Base-by-base conservation (phyloP, 1,140 invertebrate genomes). In the Oryzaephilus surinamensis region DNA sequence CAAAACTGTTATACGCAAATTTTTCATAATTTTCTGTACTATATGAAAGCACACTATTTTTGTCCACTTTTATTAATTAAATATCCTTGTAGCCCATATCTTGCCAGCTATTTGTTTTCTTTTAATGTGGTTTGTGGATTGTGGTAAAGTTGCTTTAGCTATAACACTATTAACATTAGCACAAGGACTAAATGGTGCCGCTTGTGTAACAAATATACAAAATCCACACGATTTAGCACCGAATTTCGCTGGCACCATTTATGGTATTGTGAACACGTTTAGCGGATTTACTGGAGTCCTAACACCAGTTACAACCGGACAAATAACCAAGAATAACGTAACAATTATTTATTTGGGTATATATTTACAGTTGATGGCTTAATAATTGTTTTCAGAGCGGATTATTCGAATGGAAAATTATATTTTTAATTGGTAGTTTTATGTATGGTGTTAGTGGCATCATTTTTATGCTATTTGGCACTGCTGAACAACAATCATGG, bases 191-290 rank as follows among this genome's bases (percentile, higher is more conserved):
- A 86, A 87, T 43, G 88, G 87, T 0, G 83, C 86, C 23, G 78
- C 81, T 0, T 84, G 81, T n/a, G 70, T 84, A 35, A 84, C 84
- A 1, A 88, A 74, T 62, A 70, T 84, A 53, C 77, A 81, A 48
- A 89, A 89, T 55, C 81, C 85, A 39, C 76, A 90, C 60, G 83
- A 87, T 61, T 62, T 89, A 20, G 79, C 83, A 0, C 78, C 79
- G 2, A 87, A 84, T 60, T 83, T 72, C 64, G 84, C 84, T 13
- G 80, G 79, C 24, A 77, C 77, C 1, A 52, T 81, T 6, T 81
- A 81, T 35, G 79, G 79, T 12, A 73, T 81, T 21, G 77, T 79
- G 39, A 83, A 81, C 39, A 76, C 72, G 8, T 60, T 81, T 15
- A 78, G 77, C 10, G 78, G 76, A 24, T 77, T 76, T 2, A 72